Evolutionary conservation across 2,888 invertebrate species (phyloP).

Genomic region (Nomada ruficornis): DNA sequence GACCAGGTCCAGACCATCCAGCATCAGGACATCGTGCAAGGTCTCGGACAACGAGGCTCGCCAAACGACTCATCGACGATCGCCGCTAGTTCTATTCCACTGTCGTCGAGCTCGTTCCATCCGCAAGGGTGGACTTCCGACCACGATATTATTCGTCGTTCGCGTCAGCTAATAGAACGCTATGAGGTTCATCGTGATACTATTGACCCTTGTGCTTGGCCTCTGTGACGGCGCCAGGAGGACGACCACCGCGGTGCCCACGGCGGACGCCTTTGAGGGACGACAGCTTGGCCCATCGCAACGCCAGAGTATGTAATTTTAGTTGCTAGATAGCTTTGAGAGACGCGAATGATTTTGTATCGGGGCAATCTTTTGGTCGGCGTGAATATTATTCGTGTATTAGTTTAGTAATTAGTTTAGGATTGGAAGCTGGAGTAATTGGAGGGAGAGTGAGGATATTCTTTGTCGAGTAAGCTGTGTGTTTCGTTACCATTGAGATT

Average conservation of each 20-base stretch:
- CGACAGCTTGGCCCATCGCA: slow-evolving; percentile 64
- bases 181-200: slow-evolving; percentile 51
- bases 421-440: too few relatives aligned
- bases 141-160: background rate
- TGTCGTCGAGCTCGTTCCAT: background rate
- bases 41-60: slow-evolving; percentile 63
- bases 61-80: slow-evolving; percentile 32
- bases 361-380: too few relatives aligned
- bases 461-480: too few relatives aligned
- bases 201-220: slow-evolving; percentile 42
- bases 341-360: too few relatives aligned
- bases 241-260: slow-evolving; percentile 47
- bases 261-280: slow-evolving; percentile 15
- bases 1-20: slow-evolving; percentile 83
- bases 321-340: background rate
- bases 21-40: slow-evolving; percentile 81
- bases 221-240: slow-evolving; percentile 57
- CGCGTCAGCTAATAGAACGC: background rate
- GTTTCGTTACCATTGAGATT: too few relatives aligned
- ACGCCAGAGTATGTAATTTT: slow-evolving; percentile 72
- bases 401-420: too few relatives aligned
- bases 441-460: too few relatives aligned
- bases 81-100: slow-evolving; percentile 20
- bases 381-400: too few relatives aligned
- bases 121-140: background rate